A percentile compares a stretch with the other conserved stretches of the same genome.
phyloP scores from a whole-genome alignment of 2,113 vertebrate genomes.

The Rafetus swinhoei region DNA sequence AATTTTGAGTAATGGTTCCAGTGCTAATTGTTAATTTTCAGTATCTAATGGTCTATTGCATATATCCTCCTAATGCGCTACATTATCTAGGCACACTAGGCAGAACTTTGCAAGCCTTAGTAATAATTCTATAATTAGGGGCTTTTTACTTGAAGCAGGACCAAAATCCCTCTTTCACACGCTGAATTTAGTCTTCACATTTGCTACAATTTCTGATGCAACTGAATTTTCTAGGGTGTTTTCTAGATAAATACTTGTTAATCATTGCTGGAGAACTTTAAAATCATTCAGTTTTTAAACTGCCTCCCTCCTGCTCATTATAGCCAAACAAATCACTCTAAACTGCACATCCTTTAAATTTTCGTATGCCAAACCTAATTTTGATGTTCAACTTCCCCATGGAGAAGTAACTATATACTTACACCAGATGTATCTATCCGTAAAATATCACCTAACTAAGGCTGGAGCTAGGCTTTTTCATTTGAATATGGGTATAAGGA shows the following conservation, averaged over 20 bases:
- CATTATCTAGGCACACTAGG: background rate
- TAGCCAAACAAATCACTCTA: background rate
- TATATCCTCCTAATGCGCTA: background rate
- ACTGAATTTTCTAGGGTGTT: background rate
- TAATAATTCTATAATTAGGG: background rate
- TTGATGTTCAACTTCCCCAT: fast-evolving
- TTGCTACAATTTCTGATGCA: background rate
- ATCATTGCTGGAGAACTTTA: background rate
- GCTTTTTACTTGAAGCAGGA: background rate
- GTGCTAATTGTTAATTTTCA: background rate
- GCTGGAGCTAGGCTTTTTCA: background rate
- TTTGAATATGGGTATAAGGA: background rate
- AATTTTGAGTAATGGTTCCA: background rate
- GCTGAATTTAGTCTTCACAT: background rate
- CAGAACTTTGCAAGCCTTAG: background rate
- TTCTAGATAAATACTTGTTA: background rate
- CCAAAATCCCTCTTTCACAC: background rate
- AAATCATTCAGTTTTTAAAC: background rate
- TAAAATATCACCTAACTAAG: background rate
- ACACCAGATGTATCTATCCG: fast-evolving
- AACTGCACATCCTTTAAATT: fast-evolving
- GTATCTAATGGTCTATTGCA: background rate
- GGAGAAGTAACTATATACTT: fast-evolving
- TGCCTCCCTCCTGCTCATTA: background rate
- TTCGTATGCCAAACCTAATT: fast-evolving